Evolutionary conservation across 2,113 vertebrate species (phyloP), one percentile per base, ranked within the genome.

Genomic region (Andinoacara biseriatus): DNA sequence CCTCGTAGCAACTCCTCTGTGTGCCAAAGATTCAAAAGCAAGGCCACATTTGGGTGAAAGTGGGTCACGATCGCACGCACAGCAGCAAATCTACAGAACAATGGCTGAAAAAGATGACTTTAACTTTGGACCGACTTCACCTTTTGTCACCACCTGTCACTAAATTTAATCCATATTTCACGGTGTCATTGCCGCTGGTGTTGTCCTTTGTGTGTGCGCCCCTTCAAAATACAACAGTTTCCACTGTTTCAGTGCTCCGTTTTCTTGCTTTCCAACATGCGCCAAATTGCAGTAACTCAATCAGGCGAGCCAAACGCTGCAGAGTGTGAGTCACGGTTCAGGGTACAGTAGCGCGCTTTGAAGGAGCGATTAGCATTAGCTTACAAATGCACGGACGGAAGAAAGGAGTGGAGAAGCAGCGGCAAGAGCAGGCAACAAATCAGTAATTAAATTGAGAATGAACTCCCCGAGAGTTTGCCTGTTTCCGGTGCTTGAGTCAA

Each of bases 391-490:
- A 52, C 43, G 31, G 43, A n/a, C 7, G n/a, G 65, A 52, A 72
- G 65, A 72, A 72, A 72, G 10, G 43, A 52, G 24, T 52, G 46
- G 52, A 72, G 26, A 46, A 52, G 65, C 24, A 31, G 65, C 65
- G 8, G 24, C 43, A 72, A 72, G 43, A 72, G 26, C 46, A 72
- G 65, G 52, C 43, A 52, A 26, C 46, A 72, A 26, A 72, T 72
- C 65, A 31, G 43, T 72, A 72, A 72, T 52, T 31, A 72, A 72
- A 72, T 72, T 52, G 52, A 31, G 26, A 72, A 52, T 52, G 17
- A 52, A 31, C 65, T 72, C 65, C 65, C 65, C 65, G 31, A 72
- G 65, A 72, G 65, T 72, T 72, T 72, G 65, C 46, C 65, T 31
- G 65, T 72, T 72, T 72, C 65, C 26, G 52, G 65, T 1, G 46